Evolutionary conservation across 1,140 invertebrate genomes (phyloP).

Genomic region (Asbolus verrucosus): DNA sequence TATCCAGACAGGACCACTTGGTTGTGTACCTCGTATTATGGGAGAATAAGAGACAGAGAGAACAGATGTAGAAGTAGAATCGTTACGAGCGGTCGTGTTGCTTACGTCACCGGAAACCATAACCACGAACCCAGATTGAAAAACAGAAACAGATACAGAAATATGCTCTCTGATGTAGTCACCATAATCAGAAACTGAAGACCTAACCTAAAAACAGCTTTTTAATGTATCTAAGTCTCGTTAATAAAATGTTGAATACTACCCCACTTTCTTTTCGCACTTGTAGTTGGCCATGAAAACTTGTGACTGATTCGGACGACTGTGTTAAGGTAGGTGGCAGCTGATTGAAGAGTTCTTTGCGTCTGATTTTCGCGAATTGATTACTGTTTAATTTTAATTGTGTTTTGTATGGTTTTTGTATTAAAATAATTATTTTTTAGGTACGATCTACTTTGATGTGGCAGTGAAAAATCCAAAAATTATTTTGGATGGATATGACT

Average conservation of each 20-base stretch:
- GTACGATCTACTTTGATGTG: constrained; percentile 56
- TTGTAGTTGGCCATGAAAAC: no score
- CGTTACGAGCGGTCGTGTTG: constrained; percentile 4
- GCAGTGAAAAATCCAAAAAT: constrained; percentile 58
- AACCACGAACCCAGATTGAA: constrained; percentile 6
- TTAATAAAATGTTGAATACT: no score
- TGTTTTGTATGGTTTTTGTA: no score
- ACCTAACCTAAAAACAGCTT: no score
- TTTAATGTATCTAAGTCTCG: no score
- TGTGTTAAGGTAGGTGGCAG: no score
- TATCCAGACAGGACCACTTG: constrained; percentile 23
- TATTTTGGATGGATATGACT: constrained; percentile 56
- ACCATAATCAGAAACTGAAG: constrained; percentile 51
- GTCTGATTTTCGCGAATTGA: no score
- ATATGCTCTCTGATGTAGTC: constrained; percentile 49
- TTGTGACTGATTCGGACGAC: no score
- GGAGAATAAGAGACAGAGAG: constrained; percentile 5
- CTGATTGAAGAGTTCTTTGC: no score
- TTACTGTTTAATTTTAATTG: no score
- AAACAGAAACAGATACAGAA: constrained; percentile 42
- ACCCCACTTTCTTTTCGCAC: no score
- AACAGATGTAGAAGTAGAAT: constrained; percentile 21
- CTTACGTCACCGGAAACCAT: constrained; percentile 6
- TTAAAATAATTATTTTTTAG: constrained; percentile 39
- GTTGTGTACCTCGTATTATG: constrained; percentile 15